phyloP scores from a whole-genome alignment of 2,797 vertebrate genomes.

The Chanos chanos region DNA sequence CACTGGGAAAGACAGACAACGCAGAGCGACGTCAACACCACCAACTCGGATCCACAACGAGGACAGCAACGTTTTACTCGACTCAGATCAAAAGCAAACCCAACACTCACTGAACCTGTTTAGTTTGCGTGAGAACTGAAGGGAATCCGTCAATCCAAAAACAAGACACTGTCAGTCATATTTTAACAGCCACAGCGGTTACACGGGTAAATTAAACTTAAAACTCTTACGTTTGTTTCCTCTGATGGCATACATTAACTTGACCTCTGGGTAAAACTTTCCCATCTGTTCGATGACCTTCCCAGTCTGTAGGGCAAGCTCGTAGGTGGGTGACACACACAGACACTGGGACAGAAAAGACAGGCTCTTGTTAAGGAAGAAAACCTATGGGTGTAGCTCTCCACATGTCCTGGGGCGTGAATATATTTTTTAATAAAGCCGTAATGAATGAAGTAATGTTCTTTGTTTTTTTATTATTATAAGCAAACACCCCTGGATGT shows the following conservation, averaged over 20 bases:
- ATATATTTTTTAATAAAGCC: too few relatives aligned
- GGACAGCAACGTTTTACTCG: not conserved
- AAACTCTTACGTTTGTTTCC: conserved; percentile 89
- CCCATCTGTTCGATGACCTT: conserved; percentile 99
- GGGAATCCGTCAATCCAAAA: not conserved
- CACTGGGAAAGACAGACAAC: conserved; percentile 66
- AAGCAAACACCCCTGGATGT: too few relatives aligned
- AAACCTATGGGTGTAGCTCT: too few relatives aligned
- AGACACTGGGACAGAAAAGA: conserved; percentile 77
- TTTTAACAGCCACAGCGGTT: too few relatives aligned
- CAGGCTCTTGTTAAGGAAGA: too few relatives aligned
- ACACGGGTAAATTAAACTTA: too few relatives aligned
- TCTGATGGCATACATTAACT: conserved; percentile 89
- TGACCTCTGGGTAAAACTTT: conserved; percentile 86
- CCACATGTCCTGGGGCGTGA: too few relatives aligned
- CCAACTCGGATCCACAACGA: not conserved
- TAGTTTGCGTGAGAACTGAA: not conserved
- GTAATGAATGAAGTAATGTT: too few relatives aligned
- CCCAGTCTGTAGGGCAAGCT: conserved; percentile 93
- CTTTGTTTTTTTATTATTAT: too few relatives aligned
- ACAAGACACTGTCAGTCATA: too few relatives aligned
- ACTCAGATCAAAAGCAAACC: not conserved
- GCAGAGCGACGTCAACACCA: too few relatives aligned
- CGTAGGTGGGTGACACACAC: conserved; percentile 95
- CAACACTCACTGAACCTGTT: not conserved